Evolutionary conservation across 2,888 invertebrate genomes (phyloP).

Genomic region (Orthonevra nobilis): DNA sequence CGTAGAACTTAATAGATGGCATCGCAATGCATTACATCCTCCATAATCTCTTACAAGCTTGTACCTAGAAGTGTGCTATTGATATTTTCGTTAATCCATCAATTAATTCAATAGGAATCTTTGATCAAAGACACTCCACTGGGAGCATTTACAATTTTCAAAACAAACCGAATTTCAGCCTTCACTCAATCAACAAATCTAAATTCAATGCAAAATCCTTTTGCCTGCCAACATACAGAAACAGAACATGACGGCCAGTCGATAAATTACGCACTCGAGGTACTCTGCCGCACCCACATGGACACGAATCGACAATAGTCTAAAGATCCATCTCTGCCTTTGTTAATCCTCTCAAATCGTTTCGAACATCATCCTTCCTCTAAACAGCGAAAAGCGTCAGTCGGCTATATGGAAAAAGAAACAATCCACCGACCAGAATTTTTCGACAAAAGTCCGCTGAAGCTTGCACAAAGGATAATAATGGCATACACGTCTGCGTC

Average conservation of each 20-base stretch:
- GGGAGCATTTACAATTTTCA: too few species aligned
- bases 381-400: not conserved
- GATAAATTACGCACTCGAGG: conserved; percentile 14
- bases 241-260: not conserved
- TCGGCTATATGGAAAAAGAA: not conserved
- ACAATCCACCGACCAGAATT: conserved; percentile 16
- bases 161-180: too few species aligned
- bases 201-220: conserved; percentile 7
- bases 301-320: conserved; percentile 17
- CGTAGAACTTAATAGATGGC: too few species aligned
- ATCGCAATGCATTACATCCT: too few species aligned
- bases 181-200: too few species aligned
- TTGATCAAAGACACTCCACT: not conserved
- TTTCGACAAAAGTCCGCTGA: conserved; percentile 23
- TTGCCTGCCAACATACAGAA: conserved; percentile 5
- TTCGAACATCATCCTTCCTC: conserved; percentile 13
- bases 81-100: not conserved
- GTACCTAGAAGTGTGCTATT: too few species aligned
- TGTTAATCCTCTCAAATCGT: conserved; percentile 2
- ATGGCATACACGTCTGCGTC: conserved; percentile 27
- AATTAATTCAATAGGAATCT: not conserved
- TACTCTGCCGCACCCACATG: not conserved
- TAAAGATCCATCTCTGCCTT: conserved; percentile 4
- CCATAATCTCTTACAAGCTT: too few species aligned
- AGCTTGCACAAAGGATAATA: conserved; percentile 44